Evolutionary conservation across 2,888 invertebrate genomes (phyloP), one percentile per base, ranked within the genome.

Genomic region (Macrophya annulata): DNA sequence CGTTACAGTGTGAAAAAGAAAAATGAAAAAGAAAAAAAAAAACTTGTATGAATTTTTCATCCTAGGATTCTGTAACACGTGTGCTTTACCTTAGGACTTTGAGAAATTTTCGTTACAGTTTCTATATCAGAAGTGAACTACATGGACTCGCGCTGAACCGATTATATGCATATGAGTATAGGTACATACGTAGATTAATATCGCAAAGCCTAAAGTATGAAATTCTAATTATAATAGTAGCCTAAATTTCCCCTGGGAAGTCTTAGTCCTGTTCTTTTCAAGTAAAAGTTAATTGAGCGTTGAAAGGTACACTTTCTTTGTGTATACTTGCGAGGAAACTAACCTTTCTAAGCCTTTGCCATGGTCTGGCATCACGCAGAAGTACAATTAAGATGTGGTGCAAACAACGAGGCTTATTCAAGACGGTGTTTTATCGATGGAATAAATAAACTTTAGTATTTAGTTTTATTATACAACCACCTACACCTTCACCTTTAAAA

Each of bases 311-410:
- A 79, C n/a, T 43, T 79, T 77, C 76, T 77, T 31, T 55, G 76
- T 48, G 51, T 77, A 4, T 51, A 51, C 51, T 17, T 17, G 17
- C 72, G 55, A 55, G 17, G 25, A 43, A 72, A 84, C 10, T 51
- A 15, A 55, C 17, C 62, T 25, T 74, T 12, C 12, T 40, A 17
- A 84, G 84, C 84, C 48, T 74, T 43, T 59, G n/a, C 84, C 40
- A 43, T 17, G n/a, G 48, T n/a, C 59, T 43, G 59, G 40, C 6
- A 76, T 76, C 84, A 84, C 84, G 84, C 37, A 76, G 59, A 59
- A 76, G 84, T 84, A 76, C 59, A 76, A 84, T 76, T 84, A 84
- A 77, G 77, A 51, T 51, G 77, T 51, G 77, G 37, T 48, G 55
- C 55, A 77, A 84, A 59, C 84, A 82, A 1, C 15, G 40, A 25